These are phyloP conservation scores for Poecilia velifera DNA, from an alignment of 2,797 vertebrate species.

Conservation along the genomic window DNA sequence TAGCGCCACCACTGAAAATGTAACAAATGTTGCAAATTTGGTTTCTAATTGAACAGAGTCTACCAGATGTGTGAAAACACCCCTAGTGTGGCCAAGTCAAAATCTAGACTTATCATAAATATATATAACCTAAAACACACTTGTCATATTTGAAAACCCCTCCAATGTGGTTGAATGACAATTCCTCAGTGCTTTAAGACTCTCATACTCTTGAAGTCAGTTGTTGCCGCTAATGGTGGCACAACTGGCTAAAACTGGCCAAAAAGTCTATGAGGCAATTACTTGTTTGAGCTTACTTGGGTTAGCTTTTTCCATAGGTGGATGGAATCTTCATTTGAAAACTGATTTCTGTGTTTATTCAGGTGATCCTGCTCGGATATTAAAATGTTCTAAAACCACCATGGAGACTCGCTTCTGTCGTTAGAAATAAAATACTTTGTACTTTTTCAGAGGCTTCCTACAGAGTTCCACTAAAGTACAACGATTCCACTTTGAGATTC, in stretches of 20 bases:
- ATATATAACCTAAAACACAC: not conserved
- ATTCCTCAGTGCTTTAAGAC: not conserved
- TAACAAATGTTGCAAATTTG: too few relatives aligned
- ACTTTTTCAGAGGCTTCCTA: not conserved
- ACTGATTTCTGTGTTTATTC: not conserved
- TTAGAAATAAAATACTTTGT: not conserved
- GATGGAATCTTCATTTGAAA: not conserved
- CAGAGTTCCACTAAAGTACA: slow-evolving; percentile 4
- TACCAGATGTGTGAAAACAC: too few relatives aligned
- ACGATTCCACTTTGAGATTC: slow-evolving; percentile 9
- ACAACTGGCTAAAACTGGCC: not conserved
- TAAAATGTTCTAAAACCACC: not conserved
- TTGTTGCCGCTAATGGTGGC: not conserved
- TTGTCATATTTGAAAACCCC: not conserved
- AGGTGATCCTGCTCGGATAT: not conserved
- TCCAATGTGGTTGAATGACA: not conserved
- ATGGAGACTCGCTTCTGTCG: not conserved
- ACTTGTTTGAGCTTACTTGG: not conserved
- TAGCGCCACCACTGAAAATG: too few relatives aligned
- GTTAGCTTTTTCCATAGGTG: too few relatives aligned
- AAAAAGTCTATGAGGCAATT: not conserved
- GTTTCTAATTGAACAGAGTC: too few relatives aligned
- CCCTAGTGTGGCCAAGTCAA: too few relatives aligned
- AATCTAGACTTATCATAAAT: not conserved
- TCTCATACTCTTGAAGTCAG: not conserved